These are phyloP conservation scores for Lypha dubia DNA, from an alignment of 2,888 invertebrate species.

Conservation along the genomic window DNA sequence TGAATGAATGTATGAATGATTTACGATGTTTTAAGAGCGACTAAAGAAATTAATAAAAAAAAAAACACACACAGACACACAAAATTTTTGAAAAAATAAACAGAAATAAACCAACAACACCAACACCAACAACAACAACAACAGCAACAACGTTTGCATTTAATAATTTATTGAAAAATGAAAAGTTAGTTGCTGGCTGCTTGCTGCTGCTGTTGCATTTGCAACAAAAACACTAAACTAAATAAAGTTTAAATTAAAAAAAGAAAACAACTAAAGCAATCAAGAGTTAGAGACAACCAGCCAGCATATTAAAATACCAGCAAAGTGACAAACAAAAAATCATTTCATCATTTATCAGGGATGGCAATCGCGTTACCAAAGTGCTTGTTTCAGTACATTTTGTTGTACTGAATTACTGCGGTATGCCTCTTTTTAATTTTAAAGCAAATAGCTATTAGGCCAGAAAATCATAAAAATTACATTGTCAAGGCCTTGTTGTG, in stretches of 20 bases:
- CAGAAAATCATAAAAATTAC: too few relatives aligned
- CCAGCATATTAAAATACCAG: slow-evolving; percentile 65
- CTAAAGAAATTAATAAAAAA: slow-evolving; percentile 24
- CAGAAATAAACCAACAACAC: slow-evolving; percentile 35
- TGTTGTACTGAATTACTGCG: too few relatives aligned
- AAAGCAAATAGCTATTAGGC: too few relatives aligned
- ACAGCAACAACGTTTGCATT: slow-evolving; percentile 68
- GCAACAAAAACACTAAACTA: slow-evolving; percentile 40
- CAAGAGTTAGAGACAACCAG: slow-evolving; percentile 49
- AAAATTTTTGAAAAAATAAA: too few relatives aligned
- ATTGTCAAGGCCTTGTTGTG: too few relatives aligned
- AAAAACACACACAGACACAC: too few relatives aligned
- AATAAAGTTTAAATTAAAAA: too few relatives aligned
- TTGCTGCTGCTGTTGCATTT: slow-evolving; percentile 27
- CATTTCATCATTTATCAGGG: slow-evolving; percentile 53
- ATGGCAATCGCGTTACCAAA: too few relatives aligned
- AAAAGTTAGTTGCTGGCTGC: slow-evolving; percentile 55
- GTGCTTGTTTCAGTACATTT: too few relatives aligned
- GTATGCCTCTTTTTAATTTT: too few relatives aligned
- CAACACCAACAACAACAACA: too few relatives aligned
- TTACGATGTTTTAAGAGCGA: slow-evolving; percentile 74
- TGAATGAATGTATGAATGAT: slow-evolving; percentile 76
- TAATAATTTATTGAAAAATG: slow-evolving; percentile 74
- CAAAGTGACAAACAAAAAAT: slow-evolving; percentile 69
- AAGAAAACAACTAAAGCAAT: slow-evolving; percentile 42